A percentile compares a stretch with the other conserved stretches of the same genome.
Conservation (phyloP, 2,888 invertebrate genomes). For the Argynnis bischoffii region DNA sequence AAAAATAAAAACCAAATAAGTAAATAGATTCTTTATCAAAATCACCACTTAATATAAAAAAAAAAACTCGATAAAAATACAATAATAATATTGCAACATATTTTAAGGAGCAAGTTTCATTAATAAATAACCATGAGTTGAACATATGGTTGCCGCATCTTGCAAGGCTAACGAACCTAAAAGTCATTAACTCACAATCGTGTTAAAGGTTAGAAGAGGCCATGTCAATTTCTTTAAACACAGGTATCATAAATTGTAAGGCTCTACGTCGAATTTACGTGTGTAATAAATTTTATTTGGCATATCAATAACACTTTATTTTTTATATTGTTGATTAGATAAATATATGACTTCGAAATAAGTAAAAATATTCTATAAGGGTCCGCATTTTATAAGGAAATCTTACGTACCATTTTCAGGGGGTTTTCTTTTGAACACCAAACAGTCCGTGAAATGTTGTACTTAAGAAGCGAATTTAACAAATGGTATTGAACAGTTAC, state of each 20-base stretch:
- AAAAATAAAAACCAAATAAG: too few species aligned
- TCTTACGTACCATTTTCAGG: too few species aligned
- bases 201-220: conserved; percentile 18
- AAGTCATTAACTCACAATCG: conserved; percentile 12
- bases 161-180: conserved; percentile 17
- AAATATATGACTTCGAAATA: too few species aligned
- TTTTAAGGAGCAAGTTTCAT: neutral
- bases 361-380: too few species aligned
- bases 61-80: too few species aligned
- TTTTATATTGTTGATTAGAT: neutral
- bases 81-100: too few species aligned
- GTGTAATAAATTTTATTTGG: neutral
- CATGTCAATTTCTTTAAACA: conserved; percentile 11
- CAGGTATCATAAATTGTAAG: conserved; percentile 8
- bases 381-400: too few species aligned
- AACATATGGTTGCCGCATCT: conserved; percentile 9
- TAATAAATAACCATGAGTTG: neutral
- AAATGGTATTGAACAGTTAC: too few species aligned
- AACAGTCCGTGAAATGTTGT: too few species aligned
- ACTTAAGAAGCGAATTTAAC: too few species aligned
- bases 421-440: too few species aligned
- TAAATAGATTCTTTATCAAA: neutral
- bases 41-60: too few species aligned
- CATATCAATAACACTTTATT: neutral
- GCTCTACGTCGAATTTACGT: conserved; percentile 5